Percentiles rank a stretch among this genome's conserved stretches.
Conservation (phyloP, 1,140 invertebrate species). For the Orius laevigatus region DNA sequence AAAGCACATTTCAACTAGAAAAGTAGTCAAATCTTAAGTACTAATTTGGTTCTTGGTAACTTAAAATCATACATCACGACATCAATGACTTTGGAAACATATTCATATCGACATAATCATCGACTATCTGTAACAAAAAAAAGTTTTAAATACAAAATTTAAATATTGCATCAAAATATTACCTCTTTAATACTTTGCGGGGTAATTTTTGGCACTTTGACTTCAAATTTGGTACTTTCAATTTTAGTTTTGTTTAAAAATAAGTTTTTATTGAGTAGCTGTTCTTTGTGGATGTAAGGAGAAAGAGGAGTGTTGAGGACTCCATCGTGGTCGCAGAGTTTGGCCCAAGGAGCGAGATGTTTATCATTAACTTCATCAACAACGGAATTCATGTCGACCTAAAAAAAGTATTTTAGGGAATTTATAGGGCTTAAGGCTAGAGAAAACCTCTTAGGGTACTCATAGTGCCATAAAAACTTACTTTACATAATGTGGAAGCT, state of each 20-base stretch:
- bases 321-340: conserved; percentile 54
- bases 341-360: conserved; percentile 78
- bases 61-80: neutral
- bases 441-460: no score
- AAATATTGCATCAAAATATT: conserved; percentile 13
- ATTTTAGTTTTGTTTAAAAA: conserved; percentile 56
- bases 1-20: no score
- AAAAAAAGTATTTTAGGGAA: conserved; percentile 21
- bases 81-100: conserved; percentile 38
- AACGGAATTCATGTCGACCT: conserved; percentile 54
- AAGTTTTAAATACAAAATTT: conserved; percentile 8
- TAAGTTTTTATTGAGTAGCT: conserved; percentile 62
- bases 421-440: no score
- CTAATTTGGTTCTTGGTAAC: no score
- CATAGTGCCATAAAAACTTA: no score
- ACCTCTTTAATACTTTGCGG: conserved; percentile 25
- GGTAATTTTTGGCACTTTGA: conserved; percentile 39
- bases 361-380: conserved; percentile 85
- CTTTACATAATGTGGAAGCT: conserved; percentile 61
- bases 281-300: conserved; percentile 67
- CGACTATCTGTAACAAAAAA: conserved; percentile 36
- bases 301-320: conserved; percentile 72
- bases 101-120: conserved; percentile 52
- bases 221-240: conserved; percentile 33
- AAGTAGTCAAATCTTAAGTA: no score